Conservation (phyloP, 2,113 vertebrate species). For the Caretta caretta region DNA sequence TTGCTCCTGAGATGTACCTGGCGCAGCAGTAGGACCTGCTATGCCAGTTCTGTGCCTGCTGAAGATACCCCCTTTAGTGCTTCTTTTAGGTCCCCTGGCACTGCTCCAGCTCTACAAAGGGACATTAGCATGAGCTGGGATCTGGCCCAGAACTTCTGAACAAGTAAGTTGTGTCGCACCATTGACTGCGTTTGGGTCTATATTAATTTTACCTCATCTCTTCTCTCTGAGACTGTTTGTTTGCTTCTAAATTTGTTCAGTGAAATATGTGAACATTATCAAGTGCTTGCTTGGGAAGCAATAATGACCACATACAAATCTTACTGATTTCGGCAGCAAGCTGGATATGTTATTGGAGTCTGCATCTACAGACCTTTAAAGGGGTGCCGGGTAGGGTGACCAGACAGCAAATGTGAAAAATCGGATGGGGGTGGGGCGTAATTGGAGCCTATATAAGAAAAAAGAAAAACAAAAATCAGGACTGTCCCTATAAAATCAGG, state of each 20-base stretch:
- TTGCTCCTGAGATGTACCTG: neutral
- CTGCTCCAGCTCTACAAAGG: neutral
- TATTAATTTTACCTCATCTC: neutral
- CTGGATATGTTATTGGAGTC: rapidly evolving
- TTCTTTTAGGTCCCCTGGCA: neutral
- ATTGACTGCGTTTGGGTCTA: neutral
- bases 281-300: neutral
- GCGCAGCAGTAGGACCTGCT: neutral
- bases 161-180: neutral
- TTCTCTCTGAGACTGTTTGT: neutral
- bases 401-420: too few relatives aligned
- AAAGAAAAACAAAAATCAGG: too few relatives aligned
- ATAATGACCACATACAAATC: rapidly evolving
- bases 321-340: neutral
- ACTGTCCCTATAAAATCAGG: too few relatives aligned
- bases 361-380: rapidly evolving
- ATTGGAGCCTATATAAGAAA: too few relatives aligned
- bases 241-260: neutral
- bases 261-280: neutral
- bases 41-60: neutral
- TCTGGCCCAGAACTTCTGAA: neutral
- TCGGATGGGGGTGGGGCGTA: too few relatives aligned
- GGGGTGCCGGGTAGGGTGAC: neutral
- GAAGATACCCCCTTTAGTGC: neutral
- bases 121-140: rapidly evolving